Base-by-base conservation (phyloP, 2,797 vertebrate genomes). In the Tokudaia tokunoshimensis region DNA sequence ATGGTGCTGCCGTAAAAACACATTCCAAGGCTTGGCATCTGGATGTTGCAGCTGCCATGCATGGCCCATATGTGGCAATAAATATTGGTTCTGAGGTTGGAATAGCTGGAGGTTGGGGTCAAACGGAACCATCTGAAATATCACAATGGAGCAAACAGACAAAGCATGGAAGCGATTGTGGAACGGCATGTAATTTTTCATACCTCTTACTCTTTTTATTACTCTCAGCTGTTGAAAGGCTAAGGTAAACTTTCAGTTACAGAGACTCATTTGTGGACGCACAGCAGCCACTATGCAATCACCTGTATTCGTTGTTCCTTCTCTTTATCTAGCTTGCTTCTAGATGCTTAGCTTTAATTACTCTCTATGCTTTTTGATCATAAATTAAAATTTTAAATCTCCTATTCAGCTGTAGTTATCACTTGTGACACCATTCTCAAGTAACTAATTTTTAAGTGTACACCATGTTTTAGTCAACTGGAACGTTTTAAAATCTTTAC, bases 31-130 rank as follows among this genome's bases (percentile, higher is more conserved):
- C 97, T 96, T 97, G 98, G 98, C 98, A 98, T 97, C 97, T 98
- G 98, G 98, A 97, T 96, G 98, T 97, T 97, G 96, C 97, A 98
- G 98, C 97, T 98, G 98, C 98, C 97, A 97, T 98, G 98, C 97
- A 94, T 65, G 95, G 65, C 95, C 95, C 98, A 98, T 95, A 52
- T 96, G 97, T 97, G 97, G 91, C 92, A 70, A 3, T 98, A 98
- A 98, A 98, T 97, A 97, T 89, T 96, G 96, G 96, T 97, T 98
- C 96, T 97, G 96, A 95, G 96, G 87, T 63, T 97, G 95, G 97
- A 98, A 96, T 3, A 29, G 96, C 94, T 97, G 97, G 92, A 97
- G 97, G 89, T 86, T 96, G 96, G 97, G 98, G 98, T 98, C 98
- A 98, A 98, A 98, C 29, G 96, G 89, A 97, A 98, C 78, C 94